Evolutionary conservation across 2,113 vertebrate species (phyloP).

Genomic region (Geococcyx californianus): DNA sequence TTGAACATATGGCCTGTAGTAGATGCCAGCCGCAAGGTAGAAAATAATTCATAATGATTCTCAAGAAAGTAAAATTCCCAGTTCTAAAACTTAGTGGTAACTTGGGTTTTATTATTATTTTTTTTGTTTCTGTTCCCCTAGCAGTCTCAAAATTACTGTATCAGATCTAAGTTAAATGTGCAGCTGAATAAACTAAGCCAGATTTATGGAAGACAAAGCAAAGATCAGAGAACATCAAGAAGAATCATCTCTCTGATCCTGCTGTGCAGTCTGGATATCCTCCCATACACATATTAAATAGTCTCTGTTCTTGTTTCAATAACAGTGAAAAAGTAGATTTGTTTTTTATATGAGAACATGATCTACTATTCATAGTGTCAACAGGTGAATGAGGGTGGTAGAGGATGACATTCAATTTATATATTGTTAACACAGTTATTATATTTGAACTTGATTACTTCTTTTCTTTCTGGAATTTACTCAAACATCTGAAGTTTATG

Average conservation of each 20-base stretch:
- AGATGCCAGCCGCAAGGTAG: neutral
- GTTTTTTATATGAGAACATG: neutral
- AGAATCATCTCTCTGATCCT: neutral
- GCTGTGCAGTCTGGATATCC: neutral
- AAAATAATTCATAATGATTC: neutral
- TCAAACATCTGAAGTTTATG: neutral
- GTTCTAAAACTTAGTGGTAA: neutral
- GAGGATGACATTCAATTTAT: neutral
- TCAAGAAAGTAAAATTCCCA: neutral
- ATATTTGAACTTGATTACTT: neutral
- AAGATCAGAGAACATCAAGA: neutral
- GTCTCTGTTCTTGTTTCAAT: neutral
- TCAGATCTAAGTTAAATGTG: neutral
- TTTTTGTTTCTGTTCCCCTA: neutral
- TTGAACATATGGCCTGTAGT: no score
- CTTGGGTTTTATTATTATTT: neutral
- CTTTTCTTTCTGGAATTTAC: neutral
- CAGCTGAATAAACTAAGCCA: neutral
- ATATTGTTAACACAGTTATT: neutral
- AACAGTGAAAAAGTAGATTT: neutral
- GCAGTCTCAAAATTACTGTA: neutral
- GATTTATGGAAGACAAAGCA: neutral
- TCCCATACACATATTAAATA: neutral
- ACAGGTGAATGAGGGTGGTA: neutral
- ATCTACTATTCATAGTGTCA: neutral